phyloP scores from a whole-genome alignment of 2,113 vertebrate genomes.

The Cavia aperea region DNA sequence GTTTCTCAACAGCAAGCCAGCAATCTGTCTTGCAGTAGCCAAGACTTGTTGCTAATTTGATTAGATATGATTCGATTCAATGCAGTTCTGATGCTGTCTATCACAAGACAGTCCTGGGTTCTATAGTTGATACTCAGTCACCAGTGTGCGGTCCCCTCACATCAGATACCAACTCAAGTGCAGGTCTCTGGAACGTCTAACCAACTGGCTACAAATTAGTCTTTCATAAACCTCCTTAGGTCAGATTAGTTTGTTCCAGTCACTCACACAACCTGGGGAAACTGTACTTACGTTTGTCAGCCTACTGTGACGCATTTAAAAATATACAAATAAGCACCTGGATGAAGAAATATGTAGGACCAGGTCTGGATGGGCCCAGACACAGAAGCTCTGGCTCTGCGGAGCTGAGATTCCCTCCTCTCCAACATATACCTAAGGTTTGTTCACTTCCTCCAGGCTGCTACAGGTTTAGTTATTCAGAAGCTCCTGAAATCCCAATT shows the following conservation, averaged over 20 bases:
- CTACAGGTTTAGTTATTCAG: not conserved
- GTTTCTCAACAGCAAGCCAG: not conserved
- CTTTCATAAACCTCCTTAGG: no score
- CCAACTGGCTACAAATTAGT: not conserved
- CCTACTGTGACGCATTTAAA: not conserved
- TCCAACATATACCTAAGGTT: not conserved
- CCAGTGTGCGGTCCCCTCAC: not conserved
- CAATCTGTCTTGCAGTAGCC: not conserved
- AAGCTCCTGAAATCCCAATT: not conserved
- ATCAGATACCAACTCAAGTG: not conserved
- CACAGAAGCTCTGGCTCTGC: not conserved
- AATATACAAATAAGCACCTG: not conserved
- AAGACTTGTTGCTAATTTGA: not conserved
- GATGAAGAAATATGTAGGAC: not conserved
- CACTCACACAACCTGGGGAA: not conserved
- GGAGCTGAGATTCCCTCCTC: not conserved
- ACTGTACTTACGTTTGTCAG: not conserved
- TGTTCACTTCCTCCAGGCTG: not conserved
- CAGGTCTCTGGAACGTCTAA: not conserved
- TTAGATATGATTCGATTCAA: not conserved
- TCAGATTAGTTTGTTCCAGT: not conserved
- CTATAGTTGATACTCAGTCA: not conserved
- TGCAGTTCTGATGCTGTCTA: not conserved
- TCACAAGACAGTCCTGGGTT: not conserved
- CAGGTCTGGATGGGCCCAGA: no score